Evolutionary conservation across 2,797 vertebrate genomes (phyloP).

Genomic region (Ctenopoma multispine): DNA sequence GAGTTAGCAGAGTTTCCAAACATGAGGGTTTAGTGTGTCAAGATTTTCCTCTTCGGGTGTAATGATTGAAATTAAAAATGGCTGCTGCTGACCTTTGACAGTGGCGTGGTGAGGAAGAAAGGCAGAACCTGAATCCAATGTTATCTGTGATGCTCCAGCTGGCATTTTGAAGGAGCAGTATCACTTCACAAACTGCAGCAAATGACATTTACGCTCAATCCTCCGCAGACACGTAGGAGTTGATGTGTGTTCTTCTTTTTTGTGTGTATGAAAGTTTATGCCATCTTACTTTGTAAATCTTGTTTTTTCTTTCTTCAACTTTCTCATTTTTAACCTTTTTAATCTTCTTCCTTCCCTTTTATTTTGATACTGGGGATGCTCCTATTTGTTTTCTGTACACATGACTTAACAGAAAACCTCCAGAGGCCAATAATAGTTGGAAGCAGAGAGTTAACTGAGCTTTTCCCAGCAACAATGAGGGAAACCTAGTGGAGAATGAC

Average conservation of each 20-base stretch:
- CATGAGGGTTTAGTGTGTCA: neutral
- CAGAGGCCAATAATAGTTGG: conserved; percentile 11
- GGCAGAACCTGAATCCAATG: conserved; percentile 25
- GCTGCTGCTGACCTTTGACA: conserved; percentile 53
- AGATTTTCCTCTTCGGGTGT: conserved; percentile 9
- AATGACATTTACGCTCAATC: conserved; percentile 60
- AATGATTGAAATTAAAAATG: conserved; percentile 43
- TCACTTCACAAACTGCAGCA: conserved; percentile 48
- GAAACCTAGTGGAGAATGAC: conserved; percentile 58
- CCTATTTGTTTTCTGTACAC: conserved; percentile 30
- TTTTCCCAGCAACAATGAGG: conserved; percentile 43
- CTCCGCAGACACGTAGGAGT: conserved; percentile 33
- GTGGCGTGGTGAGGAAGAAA: conserved; percentile 13
- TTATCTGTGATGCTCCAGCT: conserved; percentile 53
- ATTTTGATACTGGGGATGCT: neutral
- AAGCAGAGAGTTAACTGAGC: conserved; percentile 39
- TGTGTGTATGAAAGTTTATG: conserved; percentile 2
- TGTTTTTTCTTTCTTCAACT: neutral
- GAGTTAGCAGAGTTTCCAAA: neutral
- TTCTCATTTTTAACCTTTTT: neutral
- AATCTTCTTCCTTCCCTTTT: neutral
- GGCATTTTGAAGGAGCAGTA: conserved; percentile 68
- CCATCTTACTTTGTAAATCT: neutral
- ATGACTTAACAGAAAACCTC: conserved; percentile 32
- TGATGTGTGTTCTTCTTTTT: conserved; percentile 27